Evolutionary conservation across 2,797 vertebrate species (phyloP).

Genomic region (Coregonus suidteri): DNA sequence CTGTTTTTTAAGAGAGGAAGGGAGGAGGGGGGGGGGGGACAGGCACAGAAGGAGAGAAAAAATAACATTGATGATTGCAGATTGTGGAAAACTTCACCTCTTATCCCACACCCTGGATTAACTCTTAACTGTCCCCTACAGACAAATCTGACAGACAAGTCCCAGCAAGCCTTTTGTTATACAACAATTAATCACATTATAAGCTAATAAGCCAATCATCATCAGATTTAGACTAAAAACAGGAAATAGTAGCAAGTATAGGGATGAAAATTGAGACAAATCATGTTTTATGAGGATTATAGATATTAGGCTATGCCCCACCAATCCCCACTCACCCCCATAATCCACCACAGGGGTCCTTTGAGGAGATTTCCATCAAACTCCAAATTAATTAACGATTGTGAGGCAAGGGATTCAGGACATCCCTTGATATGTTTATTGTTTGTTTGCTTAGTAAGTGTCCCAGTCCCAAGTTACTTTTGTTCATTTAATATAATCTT

Average conservation of each 20-base stretch:
- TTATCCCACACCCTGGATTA: not conserved
- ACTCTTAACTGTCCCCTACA: not conserved
- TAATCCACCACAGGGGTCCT: not conserved
- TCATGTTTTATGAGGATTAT: not conserved
- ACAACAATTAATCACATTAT: slow-evolving; percentile 10
- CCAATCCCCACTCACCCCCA: not conserved
- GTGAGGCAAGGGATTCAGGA: not conserved
- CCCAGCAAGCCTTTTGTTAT: slow-evolving; percentile 3
- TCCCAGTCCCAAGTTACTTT: slow-evolving; percentile 5
- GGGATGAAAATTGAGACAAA: not conserved
- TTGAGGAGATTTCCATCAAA: not conserved
- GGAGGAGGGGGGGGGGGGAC: not conserved
- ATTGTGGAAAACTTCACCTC: slow-evolving; percentile 12
- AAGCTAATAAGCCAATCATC: slow-evolving; percentile 5
- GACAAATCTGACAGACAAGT: not conserved
- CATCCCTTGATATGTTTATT: slow-evolving; percentile 11
- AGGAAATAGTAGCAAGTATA: not conserved
- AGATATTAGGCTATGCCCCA: not conserved
- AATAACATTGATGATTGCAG: not conserved
- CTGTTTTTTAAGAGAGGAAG: slow-evolving; percentile 53
- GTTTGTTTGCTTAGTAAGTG: slow-evolving; percentile 1
- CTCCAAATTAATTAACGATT: not conserved
- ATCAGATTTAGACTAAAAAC: not conserved
- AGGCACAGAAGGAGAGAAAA: slow-evolving; percentile 23
- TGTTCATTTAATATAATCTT: slow-evolving; percentile 10